Conservation (phyloP, 2,797 vertebrate species). For the Anolis apletophallus region DNA sequence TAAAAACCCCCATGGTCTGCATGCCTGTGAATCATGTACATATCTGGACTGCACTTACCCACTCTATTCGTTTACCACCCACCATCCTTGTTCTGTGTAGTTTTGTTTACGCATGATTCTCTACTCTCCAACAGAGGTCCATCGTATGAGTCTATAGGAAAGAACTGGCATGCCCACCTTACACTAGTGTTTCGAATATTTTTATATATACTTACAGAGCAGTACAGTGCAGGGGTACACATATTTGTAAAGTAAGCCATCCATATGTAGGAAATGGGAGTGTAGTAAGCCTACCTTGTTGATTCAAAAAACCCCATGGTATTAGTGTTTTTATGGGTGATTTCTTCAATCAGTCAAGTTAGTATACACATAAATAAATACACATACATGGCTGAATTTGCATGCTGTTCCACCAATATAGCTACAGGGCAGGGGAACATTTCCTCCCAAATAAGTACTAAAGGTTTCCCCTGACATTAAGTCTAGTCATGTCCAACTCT, state of each 20-base stretch:
- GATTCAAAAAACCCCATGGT: neutral
- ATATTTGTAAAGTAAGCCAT: no score
- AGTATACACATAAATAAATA: neutral
- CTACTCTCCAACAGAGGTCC: neutral
- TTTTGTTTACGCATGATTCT: neutral
- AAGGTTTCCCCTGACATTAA: no score
- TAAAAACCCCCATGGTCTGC: slow-evolving; percentile 2
- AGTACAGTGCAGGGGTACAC: no score
- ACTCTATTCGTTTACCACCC: neutral
- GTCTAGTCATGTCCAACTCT: no score
- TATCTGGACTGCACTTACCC: slow-evolving; percentile 5
- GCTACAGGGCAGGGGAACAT: no score
- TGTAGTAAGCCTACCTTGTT: neutral
- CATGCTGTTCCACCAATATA: neutral
- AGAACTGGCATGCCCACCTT: neutral
- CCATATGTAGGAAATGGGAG: no score
- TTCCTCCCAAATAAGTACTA: no score
- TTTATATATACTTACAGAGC: neutral
- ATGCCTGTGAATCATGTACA: slow-evolving; percentile 9
- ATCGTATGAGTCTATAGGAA: neutral
- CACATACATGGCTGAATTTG: neutral
- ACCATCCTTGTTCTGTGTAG: neutral
- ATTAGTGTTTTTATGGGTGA: neutral
- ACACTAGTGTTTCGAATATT: neutral
- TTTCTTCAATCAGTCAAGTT: neutral